Percentiles rank a stretch among this genome's conserved stretches.
Evolutionary conservation across 2,797 vertebrate genomes (phyloP).

Genomic region (Acipenser transmontanus): DNA sequence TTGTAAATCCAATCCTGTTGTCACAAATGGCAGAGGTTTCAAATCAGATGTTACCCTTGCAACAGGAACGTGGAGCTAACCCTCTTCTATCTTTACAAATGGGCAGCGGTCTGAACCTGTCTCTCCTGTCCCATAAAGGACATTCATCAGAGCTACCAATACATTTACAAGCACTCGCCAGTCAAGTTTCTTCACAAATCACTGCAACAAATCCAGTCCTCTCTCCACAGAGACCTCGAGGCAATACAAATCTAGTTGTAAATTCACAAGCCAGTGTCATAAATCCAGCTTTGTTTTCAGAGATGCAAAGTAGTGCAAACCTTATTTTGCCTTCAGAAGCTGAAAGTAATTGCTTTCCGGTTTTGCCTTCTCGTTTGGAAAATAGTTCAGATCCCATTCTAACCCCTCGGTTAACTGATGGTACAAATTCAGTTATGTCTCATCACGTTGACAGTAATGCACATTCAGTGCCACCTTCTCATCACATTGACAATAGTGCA

Average conservation of each 20-base stretch:
- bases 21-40: constrained; percentile 72
- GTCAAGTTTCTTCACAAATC: constrained; percentile 47
- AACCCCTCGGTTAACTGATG: constrained; percentile 53
- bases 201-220: constrained; percentile 33
- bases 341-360: constrained; percentile 22
- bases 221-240: not conserved
- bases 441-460: constrained; percentile 16
- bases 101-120: constrained; percentile 47
- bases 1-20: constrained; percentile 81
- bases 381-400: constrained; percentile 47
- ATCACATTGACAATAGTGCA: constrained; percentile 11
- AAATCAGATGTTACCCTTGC: constrained; percentile 66
- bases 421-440: constrained; percentile 38
- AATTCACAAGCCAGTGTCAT: not conserved
- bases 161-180: constrained; percentile 32
- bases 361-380: constrained; percentile 58
- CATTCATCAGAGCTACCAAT: constrained; percentile 44
- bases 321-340: not conserved
- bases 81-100: constrained; percentile 63
- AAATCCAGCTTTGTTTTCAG: not conserved
- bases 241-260: not conserved
- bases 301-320: not conserved
- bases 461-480: constrained; percentile 19
- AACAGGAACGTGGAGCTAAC: constrained; percentile 54
- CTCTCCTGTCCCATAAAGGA: constrained; percentile 34